Conservation (phyloP, 92 coral and sea anemone species). For the Pocillopora grandis region DNA sequence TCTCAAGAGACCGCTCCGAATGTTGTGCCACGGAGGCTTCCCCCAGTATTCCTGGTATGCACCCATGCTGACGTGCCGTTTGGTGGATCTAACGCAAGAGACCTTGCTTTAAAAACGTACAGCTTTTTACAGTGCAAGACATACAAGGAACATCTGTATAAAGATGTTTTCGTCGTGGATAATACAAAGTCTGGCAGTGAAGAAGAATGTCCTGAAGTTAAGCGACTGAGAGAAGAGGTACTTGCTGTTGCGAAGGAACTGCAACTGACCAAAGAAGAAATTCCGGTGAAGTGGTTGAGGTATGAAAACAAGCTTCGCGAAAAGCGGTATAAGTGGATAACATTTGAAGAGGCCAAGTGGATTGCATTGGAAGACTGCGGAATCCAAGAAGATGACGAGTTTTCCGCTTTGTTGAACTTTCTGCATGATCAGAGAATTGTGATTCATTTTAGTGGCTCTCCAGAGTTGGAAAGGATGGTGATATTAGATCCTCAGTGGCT, state of each 20-base stretch:
- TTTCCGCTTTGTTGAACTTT: background rate
- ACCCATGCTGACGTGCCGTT: slow-evolving; percentile 53
- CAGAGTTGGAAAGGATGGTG: too few species aligned
- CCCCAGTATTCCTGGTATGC: slow-evolving; percentile 38
- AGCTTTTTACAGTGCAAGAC: background rate
- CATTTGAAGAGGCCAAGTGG: slow-evolving; percentile 15
- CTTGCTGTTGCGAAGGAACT: slow-evolving; percentile 13
- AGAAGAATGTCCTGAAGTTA: slow-evolving; percentile 2
- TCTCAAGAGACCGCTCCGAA: background rate
- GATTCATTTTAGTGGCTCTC: too few species aligned
- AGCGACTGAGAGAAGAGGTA: slow-evolving; percentile 18
- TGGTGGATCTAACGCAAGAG: slow-evolving; percentile 3
- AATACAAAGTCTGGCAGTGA: slow-evolving; percentile 33
- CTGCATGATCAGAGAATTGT: too few species aligned
- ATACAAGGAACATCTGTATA: slow-evolving; percentile 3
- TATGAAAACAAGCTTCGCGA: slow-evolving; percentile 32
- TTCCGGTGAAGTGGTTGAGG: slow-evolving; percentile 32
- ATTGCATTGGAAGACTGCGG: background rate
- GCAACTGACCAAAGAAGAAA: background rate
- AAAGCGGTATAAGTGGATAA: background rate
- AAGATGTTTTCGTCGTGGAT: slow-evolving; percentile 31
- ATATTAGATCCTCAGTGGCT: too few species aligned
- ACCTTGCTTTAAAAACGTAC: slow-evolving; percentile 28
- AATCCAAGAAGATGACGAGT: background rate
- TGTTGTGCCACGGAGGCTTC: slow-evolving; percentile 3